phyloP scores from a whole-genome alignment of 92 coral and sea anemone genomes.

The Zoanthus sansibaricus region DNA sequence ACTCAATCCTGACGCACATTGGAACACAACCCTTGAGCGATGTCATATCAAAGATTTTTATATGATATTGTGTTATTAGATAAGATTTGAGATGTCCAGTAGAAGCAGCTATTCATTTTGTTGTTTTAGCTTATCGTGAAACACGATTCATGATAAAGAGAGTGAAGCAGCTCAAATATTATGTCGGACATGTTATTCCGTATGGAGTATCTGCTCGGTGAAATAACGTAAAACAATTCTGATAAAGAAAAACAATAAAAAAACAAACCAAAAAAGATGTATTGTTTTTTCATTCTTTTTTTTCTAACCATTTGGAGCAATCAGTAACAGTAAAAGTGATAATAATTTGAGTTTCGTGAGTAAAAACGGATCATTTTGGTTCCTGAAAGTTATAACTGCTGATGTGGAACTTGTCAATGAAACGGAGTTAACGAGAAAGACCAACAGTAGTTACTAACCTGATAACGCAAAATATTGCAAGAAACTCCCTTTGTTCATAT shows the following conservation, averaged over 20 bases:
- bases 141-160: neutral
- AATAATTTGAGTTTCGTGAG: neutral
- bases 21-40: constrained; percentile 33
- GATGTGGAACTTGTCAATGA: neutral
- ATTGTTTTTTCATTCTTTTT: neutral
- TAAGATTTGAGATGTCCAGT: neutral
- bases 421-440: neutral
- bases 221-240: neutral
- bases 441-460: neutral
- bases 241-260: neutral
- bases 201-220: neutral
- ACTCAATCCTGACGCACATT: constrained; percentile 32
- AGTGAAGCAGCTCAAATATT: too few relatives aligned
- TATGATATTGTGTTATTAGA: neutral
- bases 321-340: neutral
- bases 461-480: neutral
- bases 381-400: neutral
- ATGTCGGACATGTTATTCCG: neutral
- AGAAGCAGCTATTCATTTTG: neutral
- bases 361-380: neutral
- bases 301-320: neutral
- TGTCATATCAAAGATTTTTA: neutral
- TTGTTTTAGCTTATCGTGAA: neutral
- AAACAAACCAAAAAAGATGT: neutral
- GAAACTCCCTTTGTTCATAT: neutral